Evolutionary conservation across 1,140 invertebrate genomes (phyloP).

Genomic region (Zelostemma sp.): DNA sequence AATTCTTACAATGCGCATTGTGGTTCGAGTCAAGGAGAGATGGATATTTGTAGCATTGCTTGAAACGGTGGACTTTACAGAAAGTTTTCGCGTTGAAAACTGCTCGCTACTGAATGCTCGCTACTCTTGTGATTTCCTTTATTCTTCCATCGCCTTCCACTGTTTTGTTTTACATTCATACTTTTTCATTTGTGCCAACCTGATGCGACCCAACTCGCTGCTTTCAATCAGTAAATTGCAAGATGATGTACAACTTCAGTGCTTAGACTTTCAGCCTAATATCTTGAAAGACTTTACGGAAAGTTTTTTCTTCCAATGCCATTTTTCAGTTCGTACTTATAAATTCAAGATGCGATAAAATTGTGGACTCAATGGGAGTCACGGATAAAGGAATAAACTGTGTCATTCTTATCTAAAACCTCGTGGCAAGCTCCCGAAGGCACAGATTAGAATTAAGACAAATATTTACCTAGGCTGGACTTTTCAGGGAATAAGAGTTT

Average conservation of each 20-base stretch:
- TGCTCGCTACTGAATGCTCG: conserved; percentile 35
- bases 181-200: conserved; percentile 35
- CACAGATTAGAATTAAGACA: conserved; percentile 52
- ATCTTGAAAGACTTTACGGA: neutral
- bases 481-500: conserved; percentile 53
- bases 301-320: conserved; percentile 6
- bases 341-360: too few relatives aligned
- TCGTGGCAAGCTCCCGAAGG: conserved; percentile 47
- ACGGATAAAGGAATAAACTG: neutral
- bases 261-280: neutral
- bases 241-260: conserved; percentile 9
- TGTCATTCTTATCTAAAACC: neutral
- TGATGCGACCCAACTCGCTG: conserved; percentile 17
- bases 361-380: too few relatives aligned
- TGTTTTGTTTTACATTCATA: conserved; percentile 31
- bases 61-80: conserved; percentile 53
- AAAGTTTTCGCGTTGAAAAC: conserved; percentile 52
- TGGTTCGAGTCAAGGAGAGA: conserved; percentile 49
- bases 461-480: conserved; percentile 58
- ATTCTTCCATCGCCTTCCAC: conserved; percentile 17
- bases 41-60: conserved; percentile 58
- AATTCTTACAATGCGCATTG: conserved; percentile 56
- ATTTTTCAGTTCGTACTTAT: too few relatives aligned
- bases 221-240: conserved; percentile 30
- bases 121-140: conserved; percentile 32